These are phyloP conservation scores for Sciurus vulgaris DNA, from an alignment of 2,797 vertebrate genomes.

Conservation along the genomic window DNA sequence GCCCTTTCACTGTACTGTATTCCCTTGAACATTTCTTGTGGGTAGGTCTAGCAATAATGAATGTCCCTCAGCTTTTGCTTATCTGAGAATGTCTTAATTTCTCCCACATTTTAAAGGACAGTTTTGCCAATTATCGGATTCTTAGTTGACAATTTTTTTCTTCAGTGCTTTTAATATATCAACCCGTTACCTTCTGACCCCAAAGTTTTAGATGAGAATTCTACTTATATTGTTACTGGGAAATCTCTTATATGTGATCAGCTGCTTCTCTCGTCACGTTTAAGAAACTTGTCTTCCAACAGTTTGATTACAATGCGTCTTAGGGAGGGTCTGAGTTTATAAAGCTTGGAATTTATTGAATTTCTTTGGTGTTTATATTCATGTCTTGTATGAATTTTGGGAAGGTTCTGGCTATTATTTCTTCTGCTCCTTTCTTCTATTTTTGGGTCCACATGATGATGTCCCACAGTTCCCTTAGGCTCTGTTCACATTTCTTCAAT, in stretches of 20 bases:
- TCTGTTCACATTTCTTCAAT: conserved; percentile 3
- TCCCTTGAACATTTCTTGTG: background rate
- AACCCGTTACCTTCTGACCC: background rate
- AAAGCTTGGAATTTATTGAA: background rate
- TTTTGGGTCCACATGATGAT: background rate
- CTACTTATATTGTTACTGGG: background rate
- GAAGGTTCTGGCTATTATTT: background rate
- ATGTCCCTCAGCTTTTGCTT: background rate
- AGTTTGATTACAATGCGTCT: background rate
- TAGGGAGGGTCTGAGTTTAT: background rate
- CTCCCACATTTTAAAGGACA: background rate
- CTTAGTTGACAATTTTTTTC: background rate
- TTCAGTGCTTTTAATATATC: background rate
- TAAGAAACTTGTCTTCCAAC: background rate
- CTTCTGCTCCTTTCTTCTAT: background rate
- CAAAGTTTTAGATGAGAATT: background rate
- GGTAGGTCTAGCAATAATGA: background rate
- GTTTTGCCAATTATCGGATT: background rate
- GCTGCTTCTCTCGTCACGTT: background rate
- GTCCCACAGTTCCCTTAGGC: background rate
- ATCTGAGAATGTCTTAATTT: background rate
- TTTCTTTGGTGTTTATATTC: background rate
- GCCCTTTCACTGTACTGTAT: background rate
- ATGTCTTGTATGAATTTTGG: background rate
- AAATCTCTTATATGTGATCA: background rate